Evolutionary conservation across 1,140 invertebrate genomes (phyloP).

Genomic region (Musca domestica): DNA sequence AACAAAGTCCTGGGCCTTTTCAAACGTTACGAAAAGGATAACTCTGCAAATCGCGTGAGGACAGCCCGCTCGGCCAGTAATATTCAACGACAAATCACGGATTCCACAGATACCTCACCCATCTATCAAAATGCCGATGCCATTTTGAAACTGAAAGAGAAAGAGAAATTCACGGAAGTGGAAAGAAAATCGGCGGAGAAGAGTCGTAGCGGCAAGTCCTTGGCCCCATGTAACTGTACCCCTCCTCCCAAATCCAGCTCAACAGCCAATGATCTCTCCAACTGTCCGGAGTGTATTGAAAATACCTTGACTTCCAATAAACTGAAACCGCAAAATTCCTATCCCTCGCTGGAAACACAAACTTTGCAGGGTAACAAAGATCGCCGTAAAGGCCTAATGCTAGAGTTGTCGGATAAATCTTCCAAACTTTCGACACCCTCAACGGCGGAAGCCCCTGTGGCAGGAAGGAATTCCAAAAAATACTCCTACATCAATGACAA

Average conservation of each 20-base stretch:
- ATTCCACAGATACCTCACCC: constrained; percentile 33
- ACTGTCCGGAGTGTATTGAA: constrained; percentile 23
- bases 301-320: background rate
- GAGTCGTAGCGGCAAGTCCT: no score
- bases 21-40: constrained; percentile 64
- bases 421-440: background rate
- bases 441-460: no score
- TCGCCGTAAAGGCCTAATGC: constrained; percentile 61
- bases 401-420: constrained; percentile 63
- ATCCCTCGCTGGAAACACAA: background rate
- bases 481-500: constrained; percentile 46
- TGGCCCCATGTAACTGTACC: no score
- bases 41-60: constrained; percentile 38
- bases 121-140: constrained; percentile 44
- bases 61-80: constrained; percentile 50
- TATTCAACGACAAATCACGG: constrained; percentile 40
- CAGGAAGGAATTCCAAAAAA: constrained; percentile 35
- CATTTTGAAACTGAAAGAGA: constrained; percentile 37
- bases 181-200: no score
- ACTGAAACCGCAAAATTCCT: background rate
- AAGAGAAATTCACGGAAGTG: constrained; percentile 1
- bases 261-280: background rate
- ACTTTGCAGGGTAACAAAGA: constrained; percentile 39
- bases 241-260: constrained; percentile 34
- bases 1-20: constrained; percentile 70